Percentiles rank a stretch among this genome's conserved stretches.
These are phyloP conservation scores for Coptodon bakossiorum DNA, from an alignment of 2,113 vertebrate species.

Conservation along the genomic window DNA sequence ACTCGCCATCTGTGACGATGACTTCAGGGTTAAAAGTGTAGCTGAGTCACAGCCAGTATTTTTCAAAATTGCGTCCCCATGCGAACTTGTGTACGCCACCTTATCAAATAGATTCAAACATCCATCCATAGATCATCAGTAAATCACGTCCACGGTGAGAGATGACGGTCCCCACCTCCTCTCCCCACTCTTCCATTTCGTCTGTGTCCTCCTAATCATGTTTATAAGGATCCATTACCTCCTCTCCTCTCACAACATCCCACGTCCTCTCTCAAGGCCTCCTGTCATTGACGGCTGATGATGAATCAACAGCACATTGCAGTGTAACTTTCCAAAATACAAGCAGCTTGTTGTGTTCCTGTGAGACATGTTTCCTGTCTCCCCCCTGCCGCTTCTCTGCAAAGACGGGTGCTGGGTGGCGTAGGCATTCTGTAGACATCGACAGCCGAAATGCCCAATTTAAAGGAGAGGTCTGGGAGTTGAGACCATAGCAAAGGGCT, in stretches of 20 bases:
- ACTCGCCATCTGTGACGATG: background rate
- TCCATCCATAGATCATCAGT: background rate
- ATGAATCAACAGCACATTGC: constrained; percentile 35
- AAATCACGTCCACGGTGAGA: constrained; percentile 13
- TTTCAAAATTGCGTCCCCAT: background rate
- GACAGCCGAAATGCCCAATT: constrained; percentile 65
- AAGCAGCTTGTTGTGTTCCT: background rate
- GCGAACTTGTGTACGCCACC: background rate
- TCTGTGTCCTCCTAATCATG: constrained; percentile 6
- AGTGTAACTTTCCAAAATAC: constrained; percentile 24
- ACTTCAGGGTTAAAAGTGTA: background rate
- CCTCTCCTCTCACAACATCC: background rate
- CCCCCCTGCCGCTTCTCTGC: background rate
- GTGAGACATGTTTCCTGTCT: background rate
- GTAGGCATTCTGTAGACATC: constrained; percentile 34
- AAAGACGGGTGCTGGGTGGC: constrained; percentile 9
- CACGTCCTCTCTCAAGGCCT: constrained; percentile 24
- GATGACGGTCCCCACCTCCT: background rate
- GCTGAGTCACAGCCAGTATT: background rate
- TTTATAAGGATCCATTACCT: constrained; percentile 37
- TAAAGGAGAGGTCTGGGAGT: constrained; percentile 67
- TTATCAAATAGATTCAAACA: background rate
- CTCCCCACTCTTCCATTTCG: background rate
- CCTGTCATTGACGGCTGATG: constrained; percentile 17
- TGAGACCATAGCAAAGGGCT: constrained; percentile 56